These are phyloP conservation scores for Rhingia rostrata DNA, from an alignment of 2,888 invertebrate species.

Conservation along the genomic window DNA sequence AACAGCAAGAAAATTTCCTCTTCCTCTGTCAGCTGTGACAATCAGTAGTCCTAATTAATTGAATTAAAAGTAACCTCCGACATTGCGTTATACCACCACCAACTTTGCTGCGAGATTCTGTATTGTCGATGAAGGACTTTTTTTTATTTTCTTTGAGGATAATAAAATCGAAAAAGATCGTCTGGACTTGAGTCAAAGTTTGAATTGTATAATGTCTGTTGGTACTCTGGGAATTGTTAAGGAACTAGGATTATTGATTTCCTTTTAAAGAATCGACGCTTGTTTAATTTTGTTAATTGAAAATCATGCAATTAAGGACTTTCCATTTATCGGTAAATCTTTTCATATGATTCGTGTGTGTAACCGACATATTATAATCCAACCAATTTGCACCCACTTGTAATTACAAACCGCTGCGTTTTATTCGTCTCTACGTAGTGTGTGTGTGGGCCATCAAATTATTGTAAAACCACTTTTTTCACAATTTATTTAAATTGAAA, in stretches of 20 bases:
- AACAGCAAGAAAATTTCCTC: conserved; percentile 10
- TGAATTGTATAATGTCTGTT: background rate
- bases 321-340: background rate
- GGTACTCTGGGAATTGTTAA: conserved; percentile 1
- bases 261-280: background rate
- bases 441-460: background rate
- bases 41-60: conserved; percentile 64
- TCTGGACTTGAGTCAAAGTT: conserved; percentile 1
- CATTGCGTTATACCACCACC: conserved; percentile 42
- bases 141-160: conserved; percentile 17
- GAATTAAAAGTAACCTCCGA: conserved; percentile 64
- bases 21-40: conserved; percentile 5
- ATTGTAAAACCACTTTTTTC: conserved; percentile 7
- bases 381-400: conserved; percentile 16
- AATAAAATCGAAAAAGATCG: conserved; percentile 31
- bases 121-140: background rate
- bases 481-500: conserved; percentile 48
- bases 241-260: background rate
- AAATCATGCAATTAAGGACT: conserved; percentile 9
- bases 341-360: background rate
- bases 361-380: conserved; percentile 4
- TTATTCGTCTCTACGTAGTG: too few species aligned
- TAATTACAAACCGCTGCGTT: conserved; percentile 11
- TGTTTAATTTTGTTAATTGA: conserved; percentile 8
- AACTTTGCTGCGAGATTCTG: background rate